Percentiles rank a stretch among this genome's conserved stretches.
Evolutionary conservation across 1,140 invertebrate genomes (phyloP).

Genomic region (Diabrotica undecimpunctata): DNA sequence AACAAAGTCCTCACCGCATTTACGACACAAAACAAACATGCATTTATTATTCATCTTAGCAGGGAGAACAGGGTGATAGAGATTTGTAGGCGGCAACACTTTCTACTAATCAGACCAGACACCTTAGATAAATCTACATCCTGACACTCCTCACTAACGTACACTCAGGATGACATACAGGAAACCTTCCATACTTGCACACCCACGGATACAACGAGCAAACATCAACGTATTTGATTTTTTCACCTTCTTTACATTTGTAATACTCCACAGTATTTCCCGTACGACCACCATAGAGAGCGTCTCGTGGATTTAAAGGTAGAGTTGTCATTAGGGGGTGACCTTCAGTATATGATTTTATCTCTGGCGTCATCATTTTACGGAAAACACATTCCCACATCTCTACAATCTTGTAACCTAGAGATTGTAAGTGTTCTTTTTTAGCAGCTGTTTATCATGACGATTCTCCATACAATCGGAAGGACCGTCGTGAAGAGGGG

Average conservation of each 20-base stretch:
- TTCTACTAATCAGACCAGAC: constrained; percentile 37
- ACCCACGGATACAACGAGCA: constrained; percentile 44
- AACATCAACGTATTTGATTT: constrained; percentile 45
- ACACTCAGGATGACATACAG: constrained; percentile 42
- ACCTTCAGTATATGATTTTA: too few species aligned
- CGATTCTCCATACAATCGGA: too few species aligned
- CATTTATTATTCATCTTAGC: constrained; percentile 35
- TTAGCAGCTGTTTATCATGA: too few species aligned
- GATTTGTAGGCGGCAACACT: constrained; percentile 38
- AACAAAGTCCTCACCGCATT: constrained; percentile 27
- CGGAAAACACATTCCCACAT: too few species aligned
- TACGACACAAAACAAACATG: constrained; percentile 40
- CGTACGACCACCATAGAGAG: constrained; percentile 42
- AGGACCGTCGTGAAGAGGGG: too few species aligned
- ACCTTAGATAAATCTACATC: constrained; percentile 18
- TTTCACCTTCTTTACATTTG: constrained; percentile 34
- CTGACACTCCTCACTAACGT: constrained; percentile 18
- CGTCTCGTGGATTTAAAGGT: neutral
- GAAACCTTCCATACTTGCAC: constrained; percentile 40
- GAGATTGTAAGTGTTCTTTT: too few species aligned
- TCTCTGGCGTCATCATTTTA: too few species aligned
- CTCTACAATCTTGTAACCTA: too few species aligned
- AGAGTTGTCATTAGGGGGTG: neutral
- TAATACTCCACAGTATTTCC: constrained; percentile 39
- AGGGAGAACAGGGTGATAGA: constrained; percentile 43